These are phyloP conservation scores for Pseudorasbora parva DNA, from an alignment of 2,113 vertebrate species.

Conservation along the genomic window DNA sequence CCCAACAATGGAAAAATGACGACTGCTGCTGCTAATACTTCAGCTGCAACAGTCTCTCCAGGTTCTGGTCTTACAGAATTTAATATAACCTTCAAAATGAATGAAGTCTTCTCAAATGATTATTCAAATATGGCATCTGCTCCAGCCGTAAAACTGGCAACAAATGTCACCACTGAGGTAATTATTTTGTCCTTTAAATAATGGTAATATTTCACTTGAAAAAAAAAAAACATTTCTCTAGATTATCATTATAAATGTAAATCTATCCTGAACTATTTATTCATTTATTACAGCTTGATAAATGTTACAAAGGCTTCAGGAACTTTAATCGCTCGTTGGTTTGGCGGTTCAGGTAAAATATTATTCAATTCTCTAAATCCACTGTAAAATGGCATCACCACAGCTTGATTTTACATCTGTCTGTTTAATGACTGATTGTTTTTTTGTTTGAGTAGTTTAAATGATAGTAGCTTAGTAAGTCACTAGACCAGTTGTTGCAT, in stretches of 20 bases:
- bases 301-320: accelerated
- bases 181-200: neutral
- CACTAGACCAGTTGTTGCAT: neutral
- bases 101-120: accelerated
- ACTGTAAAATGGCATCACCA: neutral
- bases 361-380: neutral
- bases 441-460: neutral
- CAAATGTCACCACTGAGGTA: too few species aligned
- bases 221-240: too few species aligned
- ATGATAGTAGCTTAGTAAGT: too few species aligned
- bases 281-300: neutral
- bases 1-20: neutral
- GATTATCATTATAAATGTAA: neutral
- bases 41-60: neutral
- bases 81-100: neutral
- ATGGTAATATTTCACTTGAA: neutral
- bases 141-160: accelerated
- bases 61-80: accelerated
- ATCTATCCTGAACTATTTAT: neutral
- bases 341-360: neutral
- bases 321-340: neutral
- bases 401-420: neutral
- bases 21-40: neutral
- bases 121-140: neutral
- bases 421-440: neutral